Conservation (phyloP, 2,888 invertebrate species). For the Agonopterix subpropinquella region DNA sequence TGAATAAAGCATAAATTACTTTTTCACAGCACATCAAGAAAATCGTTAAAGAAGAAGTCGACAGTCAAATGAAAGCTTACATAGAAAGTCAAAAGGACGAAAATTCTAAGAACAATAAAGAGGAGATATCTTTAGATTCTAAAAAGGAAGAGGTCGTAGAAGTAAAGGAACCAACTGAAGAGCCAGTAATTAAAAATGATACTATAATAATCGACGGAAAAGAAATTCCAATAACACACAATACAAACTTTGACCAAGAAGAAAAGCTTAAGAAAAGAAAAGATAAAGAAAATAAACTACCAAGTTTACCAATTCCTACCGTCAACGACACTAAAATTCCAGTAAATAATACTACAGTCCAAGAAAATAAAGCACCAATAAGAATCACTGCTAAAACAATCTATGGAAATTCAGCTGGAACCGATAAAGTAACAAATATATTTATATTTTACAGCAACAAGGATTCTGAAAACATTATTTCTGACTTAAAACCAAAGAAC, state of each 20-base stretch:
- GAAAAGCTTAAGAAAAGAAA: conserved; percentile 3
- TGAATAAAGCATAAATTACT: neutral
- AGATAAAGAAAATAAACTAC: conserved; percentile 3
- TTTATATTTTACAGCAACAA: conserved; percentile 38
- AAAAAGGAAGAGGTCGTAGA: neutral
- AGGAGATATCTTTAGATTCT: neutral
- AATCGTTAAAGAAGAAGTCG: conserved; percentile 27
- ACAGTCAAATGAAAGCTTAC: conserved; percentile 1
- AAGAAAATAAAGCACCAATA: conserved; percentile 9
- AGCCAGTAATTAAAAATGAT: conserved; percentile 6
- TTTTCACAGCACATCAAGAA: conserved; percentile 24
- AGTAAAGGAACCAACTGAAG: neutral
- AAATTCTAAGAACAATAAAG: neutral
- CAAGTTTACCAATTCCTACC: neutral
- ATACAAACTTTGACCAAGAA: conserved; percentile 7
- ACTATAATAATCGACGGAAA: conserved; percentile 11
- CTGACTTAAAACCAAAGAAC: conserved; percentile 16
- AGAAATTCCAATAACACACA: conserved; percentile 12
- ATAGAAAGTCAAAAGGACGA: neutral
- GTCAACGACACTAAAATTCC: too few relatives aligned
- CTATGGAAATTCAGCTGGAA: conserved; percentile 37
- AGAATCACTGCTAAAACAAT: conserved; percentile 27
- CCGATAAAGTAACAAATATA: conserved; percentile 45
- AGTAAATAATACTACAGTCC: conserved; percentile 10
- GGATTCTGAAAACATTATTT: conserved; percentile 12